Evolutionary conservation across 2,797 vertebrate genomes (phyloP).

Genomic region (Protosalanx chinensis): DNA sequence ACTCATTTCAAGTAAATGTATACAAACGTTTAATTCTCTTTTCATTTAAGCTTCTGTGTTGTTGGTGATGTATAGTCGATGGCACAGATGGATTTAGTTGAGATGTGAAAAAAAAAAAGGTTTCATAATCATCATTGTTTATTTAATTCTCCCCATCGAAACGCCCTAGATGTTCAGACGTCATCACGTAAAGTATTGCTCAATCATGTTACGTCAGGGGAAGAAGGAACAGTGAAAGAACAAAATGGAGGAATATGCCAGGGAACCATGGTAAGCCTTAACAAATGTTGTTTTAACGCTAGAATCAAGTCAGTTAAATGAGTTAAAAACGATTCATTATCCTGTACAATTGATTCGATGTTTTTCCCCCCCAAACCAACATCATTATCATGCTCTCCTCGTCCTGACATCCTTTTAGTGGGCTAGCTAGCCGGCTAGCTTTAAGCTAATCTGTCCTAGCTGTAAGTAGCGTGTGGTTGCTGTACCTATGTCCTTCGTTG

Average conservation of each 20-base stretch:
- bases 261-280: slow-evolving; percentile 88
- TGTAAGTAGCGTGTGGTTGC: not conserved
- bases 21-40: too few species aligned
- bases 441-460: slow-evolving; percentile 39
- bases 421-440: not conserved
- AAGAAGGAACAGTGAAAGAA: slow-evolving; percentile 56
- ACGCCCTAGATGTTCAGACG: not conserved
- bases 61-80: too few species aligned
- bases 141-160: not conserved
- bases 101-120: not conserved
- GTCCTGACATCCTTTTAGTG: not conserved
- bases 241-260: slow-evolving; percentile 97
- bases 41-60: not conserved
- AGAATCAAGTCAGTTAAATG: not conserved
- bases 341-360: not conserved
- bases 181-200: not conserved
- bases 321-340: not conserved
- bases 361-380: not conserved
- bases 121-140: not conserved
- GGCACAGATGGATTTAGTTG: too few species aligned
- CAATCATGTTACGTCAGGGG: slow-evolving; percentile 41
- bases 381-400: not conserved
- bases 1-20: too few species aligned
- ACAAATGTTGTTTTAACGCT: not conserved
- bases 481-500: slow-evolving; percentile 12